Percentiles rank a stretch among this genome's conserved stretches.
Evolutionary conservation across 2,888 invertebrate species (phyloP).

Genomic region (Erebia ligea): DNA sequence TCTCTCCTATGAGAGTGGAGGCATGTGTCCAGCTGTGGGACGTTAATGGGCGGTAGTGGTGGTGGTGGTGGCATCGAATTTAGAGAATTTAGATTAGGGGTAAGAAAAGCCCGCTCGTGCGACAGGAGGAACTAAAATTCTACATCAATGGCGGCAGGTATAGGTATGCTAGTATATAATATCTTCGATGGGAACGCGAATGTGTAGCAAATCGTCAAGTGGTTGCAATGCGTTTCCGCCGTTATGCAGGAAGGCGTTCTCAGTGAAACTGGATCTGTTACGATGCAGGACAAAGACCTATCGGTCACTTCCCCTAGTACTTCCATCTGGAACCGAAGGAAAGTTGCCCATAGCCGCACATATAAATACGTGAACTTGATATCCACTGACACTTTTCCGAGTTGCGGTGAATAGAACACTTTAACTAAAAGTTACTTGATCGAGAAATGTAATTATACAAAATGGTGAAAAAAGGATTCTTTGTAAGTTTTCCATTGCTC

Average conservation of each 20-base stretch:
- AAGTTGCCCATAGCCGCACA: slow-evolving; percentile 69
- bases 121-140: too few relatives aligned
- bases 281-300: slow-evolving; percentile 79
- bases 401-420: slow-evolving; percentile 64
- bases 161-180: not conserved
- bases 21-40: too few relatives aligned
- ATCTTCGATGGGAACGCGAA: slow-evolving; percentile 26
- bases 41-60: too few relatives aligned
- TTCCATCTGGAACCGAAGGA: slow-evolving; percentile 69
- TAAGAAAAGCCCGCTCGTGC: too few relatives aligned
- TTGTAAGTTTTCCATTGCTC: slow-evolving; percentile 59
- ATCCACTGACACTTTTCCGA: slow-evolving; percentile 72
- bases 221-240: slow-evolving; percentile 52
- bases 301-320: slow-evolving; percentile 70
- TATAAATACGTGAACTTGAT: slow-evolving; percentile 82
- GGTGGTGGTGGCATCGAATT: too few relatives aligned
- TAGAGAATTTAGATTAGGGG: too few relatives aligned
- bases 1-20: too few relatives aligned
- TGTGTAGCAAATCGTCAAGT: slow-evolving; percentile 28
- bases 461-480: slow-evolving; percentile 67
- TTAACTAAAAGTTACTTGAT: slow-evolving; percentile 61
- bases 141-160: too few relatives aligned
- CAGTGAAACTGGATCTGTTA: slow-evolving; percentile 67
- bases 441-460: slow-evolving; percentile 60
- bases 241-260: slow-evolving; percentile 52